Percentiles rank a stretch among this genome's conserved stretches.
Conservation (phyloP, 2,888 invertebrate species). For the Tipula helvola region DNA sequence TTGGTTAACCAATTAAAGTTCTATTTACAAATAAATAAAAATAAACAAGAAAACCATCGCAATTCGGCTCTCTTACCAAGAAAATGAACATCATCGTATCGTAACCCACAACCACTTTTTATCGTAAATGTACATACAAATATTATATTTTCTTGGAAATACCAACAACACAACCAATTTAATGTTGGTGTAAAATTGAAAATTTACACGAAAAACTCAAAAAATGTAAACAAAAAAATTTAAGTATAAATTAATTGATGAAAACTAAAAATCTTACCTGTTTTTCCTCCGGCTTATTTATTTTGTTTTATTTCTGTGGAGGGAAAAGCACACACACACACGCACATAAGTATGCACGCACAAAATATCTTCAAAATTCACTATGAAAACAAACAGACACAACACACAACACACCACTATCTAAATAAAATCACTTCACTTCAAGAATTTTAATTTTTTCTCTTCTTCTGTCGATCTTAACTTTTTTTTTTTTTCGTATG, state of each 20-base stretch:
- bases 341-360: neutral
- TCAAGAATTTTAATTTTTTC: neutral
- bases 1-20: too few relatives aligned
- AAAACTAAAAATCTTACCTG: neutral
- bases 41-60: neutral
- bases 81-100: neutral
- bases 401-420: neutral
- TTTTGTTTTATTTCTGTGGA: too few relatives aligned
- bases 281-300: neutral
- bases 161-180: neutral
- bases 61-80: neutral
- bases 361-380: neutral
- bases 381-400: neutral
- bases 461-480: neutral
- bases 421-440: neutral
- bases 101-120: neutral
- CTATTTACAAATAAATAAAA: too few relatives aligned
- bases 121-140: neutral
- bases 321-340: neutral
- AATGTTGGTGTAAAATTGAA: neutral
- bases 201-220: neutral
- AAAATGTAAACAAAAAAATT: neutral
- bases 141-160: neutral
- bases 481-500: neutral
- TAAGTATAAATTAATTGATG: neutral